Percentiles rank a stretch among this genome's conserved stretches.
phyloP scores from a whole-genome alignment of 1,140 invertebrate species.

The Aphelenchoides besseyi region DNA sequence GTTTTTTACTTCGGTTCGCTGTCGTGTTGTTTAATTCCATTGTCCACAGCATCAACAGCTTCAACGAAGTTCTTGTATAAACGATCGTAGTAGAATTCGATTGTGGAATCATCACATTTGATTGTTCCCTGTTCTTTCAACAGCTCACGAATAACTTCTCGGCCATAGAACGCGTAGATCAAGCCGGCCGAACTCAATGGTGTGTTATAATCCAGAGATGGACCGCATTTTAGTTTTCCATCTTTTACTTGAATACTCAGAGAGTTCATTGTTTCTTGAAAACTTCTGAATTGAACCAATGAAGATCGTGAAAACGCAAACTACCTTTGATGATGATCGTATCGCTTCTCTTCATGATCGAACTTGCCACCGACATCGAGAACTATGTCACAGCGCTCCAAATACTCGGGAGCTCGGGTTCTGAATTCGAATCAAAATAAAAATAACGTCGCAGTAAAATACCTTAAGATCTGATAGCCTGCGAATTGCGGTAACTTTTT shows the following conservation, averaged over 20 bases:
- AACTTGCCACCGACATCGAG: constrained; percentile 91
- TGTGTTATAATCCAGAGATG: constrained; percentile 64
- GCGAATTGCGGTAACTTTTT: constrained; percentile 77
- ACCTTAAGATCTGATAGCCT: constrained; percentile 77
- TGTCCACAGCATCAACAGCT: constrained; percentile 94
- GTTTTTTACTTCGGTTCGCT: constrained; percentile 78
- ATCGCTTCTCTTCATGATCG: constrained; percentile 74
- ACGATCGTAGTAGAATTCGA: constrained; percentile 72
- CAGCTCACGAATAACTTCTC: constrained; percentile 71
- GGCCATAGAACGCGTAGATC: constrained; percentile 85
- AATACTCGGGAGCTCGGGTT: constrained; percentile 69
- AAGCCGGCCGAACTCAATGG: constrained; percentile 90
- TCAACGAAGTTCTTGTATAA: constrained; percentile 85
- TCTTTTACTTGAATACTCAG: constrained; percentile 62
- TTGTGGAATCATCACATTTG: constrained; percentile 62
- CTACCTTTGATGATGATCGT: constrained; percentile 89
- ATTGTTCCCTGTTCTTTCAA: constrained; percentile 44
- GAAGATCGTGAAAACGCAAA: too few species aligned
- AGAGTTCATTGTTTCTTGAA: constrained; percentile 69
- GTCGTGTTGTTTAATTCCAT: constrained; percentile 75
- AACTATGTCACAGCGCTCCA: constrained; percentile 84
- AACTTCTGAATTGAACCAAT: constrained; percentile 68
- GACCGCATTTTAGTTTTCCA: neutral
- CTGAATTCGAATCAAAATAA: constrained; percentile 58
- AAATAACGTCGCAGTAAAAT: too few species aligned